Conservation (phyloP, 2,888 invertebrate genomes). For the Odontothrips loti region DNA sequence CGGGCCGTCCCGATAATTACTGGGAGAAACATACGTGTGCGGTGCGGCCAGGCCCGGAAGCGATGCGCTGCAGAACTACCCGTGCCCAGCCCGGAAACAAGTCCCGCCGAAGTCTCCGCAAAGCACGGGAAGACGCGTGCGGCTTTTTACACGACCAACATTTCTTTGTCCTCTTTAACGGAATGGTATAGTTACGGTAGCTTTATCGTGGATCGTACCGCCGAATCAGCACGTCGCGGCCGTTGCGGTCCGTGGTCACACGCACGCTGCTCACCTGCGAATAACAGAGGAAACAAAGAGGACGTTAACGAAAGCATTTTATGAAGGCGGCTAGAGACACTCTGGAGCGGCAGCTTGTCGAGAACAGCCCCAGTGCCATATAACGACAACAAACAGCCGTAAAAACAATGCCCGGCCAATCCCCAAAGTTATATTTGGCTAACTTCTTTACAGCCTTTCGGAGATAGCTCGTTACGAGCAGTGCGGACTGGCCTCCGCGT, state of each 20-base stretch:
- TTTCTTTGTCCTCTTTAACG: too few relatives aligned
- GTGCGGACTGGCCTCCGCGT: not conserved
- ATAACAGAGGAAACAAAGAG: not conserved
- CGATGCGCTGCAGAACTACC: too few relatives aligned
- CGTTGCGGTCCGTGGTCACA: not conserved
- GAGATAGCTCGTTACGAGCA: not conserved
- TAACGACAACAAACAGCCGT: constrained; percentile 21
- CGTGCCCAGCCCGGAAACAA: too few relatives aligned
- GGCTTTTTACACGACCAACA: too few relatives aligned
- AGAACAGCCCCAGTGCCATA: not conserved
- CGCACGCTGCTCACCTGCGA: not conserved
- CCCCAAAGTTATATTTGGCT: constrained; percentile 13
- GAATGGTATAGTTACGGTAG: too few relatives aligned
- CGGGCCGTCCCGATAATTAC: not conserved
- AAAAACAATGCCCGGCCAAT: constrained; percentile 20
- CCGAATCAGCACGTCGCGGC: not conserved
- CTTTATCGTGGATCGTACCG: too few relatives aligned
- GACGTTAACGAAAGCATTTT: not conserved
- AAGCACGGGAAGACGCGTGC: too few relatives aligned
- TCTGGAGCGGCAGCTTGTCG: not conserved
- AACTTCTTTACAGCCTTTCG: constrained; percentile 17
- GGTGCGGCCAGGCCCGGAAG: not conserved
- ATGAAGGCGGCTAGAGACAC: constrained; percentile 1
- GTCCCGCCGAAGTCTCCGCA: too few relatives aligned
- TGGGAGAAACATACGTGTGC: not conserved